These are phyloP conservation scores for Sciurus carolinensis DNA, from an alignment of 2,797 vertebrate species.

Conservation along the genomic window DNA sequence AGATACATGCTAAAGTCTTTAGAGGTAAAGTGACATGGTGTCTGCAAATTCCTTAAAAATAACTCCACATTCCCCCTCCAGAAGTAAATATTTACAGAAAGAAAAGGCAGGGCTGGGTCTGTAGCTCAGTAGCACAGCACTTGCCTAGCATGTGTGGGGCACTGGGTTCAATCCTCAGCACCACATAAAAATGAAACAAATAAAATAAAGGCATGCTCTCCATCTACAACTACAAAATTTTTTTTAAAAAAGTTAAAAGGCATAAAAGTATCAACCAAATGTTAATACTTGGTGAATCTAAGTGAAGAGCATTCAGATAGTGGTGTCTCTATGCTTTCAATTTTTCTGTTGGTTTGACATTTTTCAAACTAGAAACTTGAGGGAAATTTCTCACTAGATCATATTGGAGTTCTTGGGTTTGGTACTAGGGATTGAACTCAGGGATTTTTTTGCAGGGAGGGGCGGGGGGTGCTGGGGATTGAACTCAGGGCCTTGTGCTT, in stretches of 20 bases:
- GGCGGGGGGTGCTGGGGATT: too few relatives aligned
- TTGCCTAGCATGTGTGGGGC: too few relatives aligned
- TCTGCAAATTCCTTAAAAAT: not conserved
- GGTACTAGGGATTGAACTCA: too few relatives aligned
- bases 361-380: conserved; percentile 23
- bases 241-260: not conserved
- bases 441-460: too few relatives aligned
- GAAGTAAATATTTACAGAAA: not conserved
- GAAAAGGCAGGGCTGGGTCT: not conserved
- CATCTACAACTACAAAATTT: too few relatives aligned
- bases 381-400: not conserved
- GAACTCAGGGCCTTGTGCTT: too few relatives aligned
- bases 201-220: too few relatives aligned
- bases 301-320: not conserved
- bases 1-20: not conserved
- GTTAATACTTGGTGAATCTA: not conserved
- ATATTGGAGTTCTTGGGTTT: too few relatives aligned
- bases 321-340: not conserved
- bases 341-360: conserved; percentile 19
- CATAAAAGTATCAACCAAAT: not conserved
- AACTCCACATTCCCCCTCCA: not conserved
- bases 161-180: too few relatives aligned
- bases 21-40: not conserved
- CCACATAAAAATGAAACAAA: too few relatives aligned
- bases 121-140: too few relatives aligned